These are phyloP conservation scores for Nezara viridula DNA, from an alignment of 2,888 invertebrate species.

Conservation along the genomic window DNA sequence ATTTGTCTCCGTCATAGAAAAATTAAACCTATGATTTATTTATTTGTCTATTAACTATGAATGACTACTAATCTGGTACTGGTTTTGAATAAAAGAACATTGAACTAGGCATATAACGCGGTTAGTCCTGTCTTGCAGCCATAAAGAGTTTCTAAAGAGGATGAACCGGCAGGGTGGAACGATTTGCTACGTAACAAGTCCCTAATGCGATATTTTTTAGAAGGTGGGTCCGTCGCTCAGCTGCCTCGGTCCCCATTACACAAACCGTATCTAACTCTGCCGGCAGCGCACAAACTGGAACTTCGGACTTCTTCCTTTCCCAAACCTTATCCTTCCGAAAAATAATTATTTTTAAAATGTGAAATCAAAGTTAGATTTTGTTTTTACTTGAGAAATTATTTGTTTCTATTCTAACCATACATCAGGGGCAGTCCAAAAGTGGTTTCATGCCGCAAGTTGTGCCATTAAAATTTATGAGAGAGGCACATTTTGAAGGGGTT, in stretches of 20 bases:
- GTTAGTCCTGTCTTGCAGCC: neutral
- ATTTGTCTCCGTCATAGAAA: no score
- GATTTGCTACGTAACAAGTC: conserved; percentile 6
- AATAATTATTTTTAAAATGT: neutral
- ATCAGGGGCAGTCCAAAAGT: no score
- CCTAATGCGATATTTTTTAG: neutral
- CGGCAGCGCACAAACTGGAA: neutral
- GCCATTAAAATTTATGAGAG: no score
- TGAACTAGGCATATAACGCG: neutral
- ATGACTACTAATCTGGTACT: neutral
- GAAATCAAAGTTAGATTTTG: neutral
- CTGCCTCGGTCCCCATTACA: neutral
- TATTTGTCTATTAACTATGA: no score
- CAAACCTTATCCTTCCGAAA: neutral
- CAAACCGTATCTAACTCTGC: conserved; percentile 25
- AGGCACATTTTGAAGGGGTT: no score
- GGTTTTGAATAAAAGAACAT: neutral
- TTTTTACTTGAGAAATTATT: neutral
- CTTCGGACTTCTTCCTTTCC: neutral
- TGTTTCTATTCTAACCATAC: no score
- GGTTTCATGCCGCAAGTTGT: no score
- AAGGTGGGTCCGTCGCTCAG: neutral
- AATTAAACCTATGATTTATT: no score
- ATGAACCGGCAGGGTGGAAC: conserved; percentile 20
- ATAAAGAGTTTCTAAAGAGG: neutral